Conservation (phyloP, 2,888 invertebrate species). For the Phengaris arion region DNA sequence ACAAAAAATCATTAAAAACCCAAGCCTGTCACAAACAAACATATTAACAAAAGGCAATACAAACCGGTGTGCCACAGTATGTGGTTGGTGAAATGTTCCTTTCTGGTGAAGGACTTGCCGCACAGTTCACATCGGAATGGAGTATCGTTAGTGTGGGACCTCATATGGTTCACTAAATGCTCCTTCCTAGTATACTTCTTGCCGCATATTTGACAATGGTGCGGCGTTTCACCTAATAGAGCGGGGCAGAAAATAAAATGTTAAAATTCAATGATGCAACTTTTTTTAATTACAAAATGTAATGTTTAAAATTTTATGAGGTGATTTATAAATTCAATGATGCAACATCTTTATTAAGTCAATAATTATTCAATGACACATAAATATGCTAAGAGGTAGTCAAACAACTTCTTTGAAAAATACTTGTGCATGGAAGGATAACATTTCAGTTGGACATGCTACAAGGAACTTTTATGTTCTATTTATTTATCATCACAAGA, state of each 20-base stretch:
- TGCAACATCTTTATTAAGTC: not conserved
- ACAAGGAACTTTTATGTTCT: not conserved
- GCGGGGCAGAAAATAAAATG: constrained; percentile 73
- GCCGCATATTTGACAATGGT: constrained; percentile 91
- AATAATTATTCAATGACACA: not conserved
- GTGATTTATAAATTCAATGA: constrained; percentile 19
- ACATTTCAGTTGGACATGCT: not conserved
- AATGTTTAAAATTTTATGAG: not conserved
- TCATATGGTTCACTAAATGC: constrained; percentile 92
- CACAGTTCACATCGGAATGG: constrained; percentile 93
- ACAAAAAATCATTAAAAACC: constrained; percentile 41
- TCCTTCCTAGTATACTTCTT: constrained; percentile 94
- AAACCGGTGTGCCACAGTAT: constrained; percentile 92
- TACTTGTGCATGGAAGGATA: not conserved
- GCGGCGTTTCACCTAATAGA: constrained; percentile 88
- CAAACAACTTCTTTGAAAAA: not conserved
- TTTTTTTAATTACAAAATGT: constrained; percentile 40
- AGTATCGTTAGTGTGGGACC: constrained; percentile 92
- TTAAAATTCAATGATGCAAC: constrained; percentile 79
- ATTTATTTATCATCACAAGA: not conserved
- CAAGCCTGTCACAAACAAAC: constrained; percentile 51
- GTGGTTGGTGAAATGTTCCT: constrained; percentile 94
- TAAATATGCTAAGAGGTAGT: not conserved
- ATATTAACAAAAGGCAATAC: constrained; percentile 51
- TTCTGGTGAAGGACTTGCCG: constrained; percentile 92